Evolutionary conservation across 2,113 vertebrate species (phyloP).

Genomic region (Climacteris rufus): DNA sequence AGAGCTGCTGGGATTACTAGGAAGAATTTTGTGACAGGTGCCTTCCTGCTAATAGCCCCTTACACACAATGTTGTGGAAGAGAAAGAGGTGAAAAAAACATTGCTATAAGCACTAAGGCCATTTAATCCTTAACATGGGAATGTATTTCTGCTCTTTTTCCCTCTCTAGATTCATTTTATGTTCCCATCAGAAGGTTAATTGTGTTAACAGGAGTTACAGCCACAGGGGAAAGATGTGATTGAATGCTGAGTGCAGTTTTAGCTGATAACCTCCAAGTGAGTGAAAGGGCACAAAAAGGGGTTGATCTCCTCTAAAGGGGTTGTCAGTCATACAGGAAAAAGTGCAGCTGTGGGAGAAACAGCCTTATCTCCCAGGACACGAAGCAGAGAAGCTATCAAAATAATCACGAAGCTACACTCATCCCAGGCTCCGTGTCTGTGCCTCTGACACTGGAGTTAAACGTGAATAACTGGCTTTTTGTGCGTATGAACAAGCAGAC

Average conservation of each 20-base stretch:
- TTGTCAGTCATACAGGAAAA: constrained; percentile 57
- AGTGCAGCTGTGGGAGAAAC: constrained; percentile 50
- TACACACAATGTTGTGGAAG: neutral
- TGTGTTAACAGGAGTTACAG: constrained; percentile 64
- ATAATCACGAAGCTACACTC: constrained; percentile 49
- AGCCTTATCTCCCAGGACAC: constrained; percentile 61
- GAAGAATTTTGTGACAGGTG: neutral
- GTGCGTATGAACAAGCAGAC: neutral
- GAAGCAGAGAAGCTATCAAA: constrained; percentile 55
- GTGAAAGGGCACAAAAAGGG: constrained; percentile 58
- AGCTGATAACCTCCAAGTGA: constrained; percentile 64
- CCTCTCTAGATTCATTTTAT: constrained; percentile 45
- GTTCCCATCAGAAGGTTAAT: constrained; percentile 67
- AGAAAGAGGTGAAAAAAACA: constrained; percentile 16
- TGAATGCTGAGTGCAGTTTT: constrained; percentile 61
- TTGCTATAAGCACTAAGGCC: constrained; percentile 11
- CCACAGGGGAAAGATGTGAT: constrained; percentile 64
- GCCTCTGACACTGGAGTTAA: constrained; percentile 34
- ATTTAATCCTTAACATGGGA: constrained; percentile 65
- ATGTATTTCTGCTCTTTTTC: constrained; percentile 56
- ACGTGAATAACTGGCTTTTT: neutral
- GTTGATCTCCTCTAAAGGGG: constrained; percentile 55
- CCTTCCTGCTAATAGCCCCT: neutral
- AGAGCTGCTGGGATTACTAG: neutral
- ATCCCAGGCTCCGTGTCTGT: neutral